Evolutionary conservation across 2,888 invertebrate species (phyloP).

Genomic region (Macrophya alboannulata): DNA sequence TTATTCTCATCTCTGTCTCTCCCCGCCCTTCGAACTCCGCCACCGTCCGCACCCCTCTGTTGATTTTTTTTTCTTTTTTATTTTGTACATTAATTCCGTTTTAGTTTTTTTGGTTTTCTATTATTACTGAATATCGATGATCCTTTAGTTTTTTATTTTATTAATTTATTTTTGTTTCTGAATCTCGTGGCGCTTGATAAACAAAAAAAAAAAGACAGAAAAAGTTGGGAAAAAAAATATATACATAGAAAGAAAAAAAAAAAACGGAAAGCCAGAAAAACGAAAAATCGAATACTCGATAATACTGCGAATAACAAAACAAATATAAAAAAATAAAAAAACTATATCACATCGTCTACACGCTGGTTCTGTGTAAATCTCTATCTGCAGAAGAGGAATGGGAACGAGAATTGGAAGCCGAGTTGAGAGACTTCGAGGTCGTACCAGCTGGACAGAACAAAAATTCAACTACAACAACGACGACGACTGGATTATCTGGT

Average conservation of each 20-base stretch:
- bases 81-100: not conserved
- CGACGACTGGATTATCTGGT: conserved; percentile 69
- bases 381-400: conserved; percentile 91
- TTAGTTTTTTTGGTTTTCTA: not conserved
- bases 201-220: not conserved
- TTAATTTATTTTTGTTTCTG: not conserved
- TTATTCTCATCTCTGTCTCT: not conserved
- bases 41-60: not conserved
- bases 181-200: not conserved
- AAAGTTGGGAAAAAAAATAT: not conserved
- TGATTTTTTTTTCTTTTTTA: not conserved
- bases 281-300: not conserved
- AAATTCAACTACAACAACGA: conserved; percentile 54
- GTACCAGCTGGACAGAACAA: conserved; percentile 81
- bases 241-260: conserved; percentile 37
- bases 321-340: conserved; percentile 28
- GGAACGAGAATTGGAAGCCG: conserved; percentile 97
- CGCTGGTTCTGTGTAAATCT: conserved; percentile 75
- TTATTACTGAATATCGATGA: not conserved
- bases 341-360: conserved; percentile 60
- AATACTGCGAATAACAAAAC: conserved; percentile 18
- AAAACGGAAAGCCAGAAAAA: conserved; percentile 52
- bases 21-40: too few relatives aligned
- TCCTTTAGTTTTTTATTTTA: too few relatives aligned
- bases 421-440: conserved; percentile 97